Percentiles rank a stretch among this genome's conserved stretches.
phyloP scores from a whole-genome alignment of 2,113 vertebrate genomes.

The Girardinichthys multiradiatus region DNA sequence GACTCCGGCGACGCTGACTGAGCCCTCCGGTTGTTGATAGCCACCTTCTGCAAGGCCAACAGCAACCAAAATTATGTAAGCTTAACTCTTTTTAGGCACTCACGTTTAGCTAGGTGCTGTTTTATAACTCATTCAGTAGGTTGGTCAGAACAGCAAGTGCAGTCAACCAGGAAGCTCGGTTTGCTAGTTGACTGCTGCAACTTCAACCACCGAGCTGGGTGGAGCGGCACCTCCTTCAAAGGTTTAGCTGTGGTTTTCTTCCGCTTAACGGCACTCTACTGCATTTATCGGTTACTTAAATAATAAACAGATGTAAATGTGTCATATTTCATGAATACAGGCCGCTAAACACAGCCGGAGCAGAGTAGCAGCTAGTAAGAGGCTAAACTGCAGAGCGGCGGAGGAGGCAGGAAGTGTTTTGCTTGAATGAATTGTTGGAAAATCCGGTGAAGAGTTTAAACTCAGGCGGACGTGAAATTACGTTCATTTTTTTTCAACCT shows the following conservation, averaged over 20 bases:
- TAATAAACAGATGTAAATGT: not conserved
- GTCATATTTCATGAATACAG: accelerated
- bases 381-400: constrained; percentile 38
- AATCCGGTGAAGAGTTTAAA: constrained; percentile 9
- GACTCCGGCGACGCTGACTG: constrained; percentile 68
- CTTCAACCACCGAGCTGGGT: constrained; percentile 42
- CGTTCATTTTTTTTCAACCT: not conserved
- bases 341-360: not conserved
- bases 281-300: accelerated
- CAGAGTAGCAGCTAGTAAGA: constrained; percentile 28
- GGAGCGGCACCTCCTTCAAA: constrained; percentile 32
- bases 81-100: constrained; percentile 1
- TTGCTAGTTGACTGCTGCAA: constrained; percentile 27
- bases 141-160: constrained; percentile 43
- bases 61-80: constrained; percentile 75
- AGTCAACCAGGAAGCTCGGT: constrained; percentile 63
- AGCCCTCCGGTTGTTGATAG: constrained; percentile 64
- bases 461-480: not conserved
- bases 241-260: constrained; percentile 6
- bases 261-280: not conserved
- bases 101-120: not conserved
- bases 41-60: constrained; percentile 60
- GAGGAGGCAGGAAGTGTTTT: constrained; percentile 77
- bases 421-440: constrained; percentile 65
- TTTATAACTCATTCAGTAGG: constrained; percentile 33